These are phyloP conservation scores for Falco naumanni DNA, from an alignment of 2,797 vertebrate species.

Conservation along the genomic window DNA sequence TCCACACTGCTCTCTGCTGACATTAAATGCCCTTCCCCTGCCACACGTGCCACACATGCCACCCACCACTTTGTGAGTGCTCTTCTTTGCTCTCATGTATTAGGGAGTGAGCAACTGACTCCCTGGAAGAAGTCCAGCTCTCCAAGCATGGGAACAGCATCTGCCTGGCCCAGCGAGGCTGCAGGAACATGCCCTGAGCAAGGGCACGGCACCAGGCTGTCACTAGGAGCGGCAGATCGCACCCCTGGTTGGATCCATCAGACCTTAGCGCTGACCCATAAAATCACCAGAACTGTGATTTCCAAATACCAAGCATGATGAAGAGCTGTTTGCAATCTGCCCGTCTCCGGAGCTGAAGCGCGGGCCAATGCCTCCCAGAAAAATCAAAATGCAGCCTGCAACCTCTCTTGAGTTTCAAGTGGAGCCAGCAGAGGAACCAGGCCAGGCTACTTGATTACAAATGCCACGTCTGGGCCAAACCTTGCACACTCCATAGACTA, in stretches of 20 bases:
- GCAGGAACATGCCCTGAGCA: background rate
- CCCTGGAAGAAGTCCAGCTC: conserved; percentile 29
- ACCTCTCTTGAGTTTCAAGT: background rate
- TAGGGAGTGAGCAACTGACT: conserved; percentile 34
- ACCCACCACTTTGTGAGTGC: background rate
- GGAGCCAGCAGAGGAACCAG: background rate
- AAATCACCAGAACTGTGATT: background rate
- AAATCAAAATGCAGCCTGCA: conserved; percentile 1
- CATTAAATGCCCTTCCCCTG: conserved; percentile 2
- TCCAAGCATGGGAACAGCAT: conserved; percentile 18
- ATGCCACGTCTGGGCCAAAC: background rate
- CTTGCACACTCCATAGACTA: background rate
- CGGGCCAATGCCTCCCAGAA: background rate
- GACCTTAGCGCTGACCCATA: background rate
- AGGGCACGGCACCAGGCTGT: background rate
- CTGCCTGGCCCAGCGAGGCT: background rate
- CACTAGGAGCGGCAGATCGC: background rate
- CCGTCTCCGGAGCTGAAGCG: background rate
- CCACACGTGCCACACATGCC: background rate
- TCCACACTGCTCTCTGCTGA: background rate
- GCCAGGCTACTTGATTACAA: background rate
- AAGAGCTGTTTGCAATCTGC: background rate
- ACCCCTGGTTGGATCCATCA: background rate
- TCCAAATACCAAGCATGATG: background rate
- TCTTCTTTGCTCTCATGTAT: background rate